phyloP scores from a whole-genome alignment of 2,797 vertebrate species.

The Sylvilagus floridanus region DNA sequence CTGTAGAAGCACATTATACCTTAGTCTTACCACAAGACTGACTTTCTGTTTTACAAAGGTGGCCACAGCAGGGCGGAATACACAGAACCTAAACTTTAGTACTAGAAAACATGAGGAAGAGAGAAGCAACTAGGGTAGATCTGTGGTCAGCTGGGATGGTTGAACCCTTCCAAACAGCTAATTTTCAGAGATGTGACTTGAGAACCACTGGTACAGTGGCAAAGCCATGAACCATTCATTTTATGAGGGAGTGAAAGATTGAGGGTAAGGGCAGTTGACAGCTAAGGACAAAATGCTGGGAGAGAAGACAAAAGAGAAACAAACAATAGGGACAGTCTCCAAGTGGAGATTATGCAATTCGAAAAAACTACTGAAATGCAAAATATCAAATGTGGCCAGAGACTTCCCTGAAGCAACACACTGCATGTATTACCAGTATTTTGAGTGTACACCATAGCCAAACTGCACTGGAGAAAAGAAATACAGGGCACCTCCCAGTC shows the following conservation, averaged over 20 bases:
- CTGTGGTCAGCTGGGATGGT: background rate
- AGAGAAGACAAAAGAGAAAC: background rate
- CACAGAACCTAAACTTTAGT: background rate
- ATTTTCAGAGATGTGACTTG: background rate
- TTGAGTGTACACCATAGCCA: background rate
- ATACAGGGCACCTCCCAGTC: background rate
- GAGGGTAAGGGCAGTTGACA: background rate
- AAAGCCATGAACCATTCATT: background rate
- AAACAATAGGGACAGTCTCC: background rate
- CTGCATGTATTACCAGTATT: background rate
- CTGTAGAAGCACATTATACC: background rate
- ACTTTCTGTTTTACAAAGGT: background rate
- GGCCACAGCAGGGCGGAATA: background rate
- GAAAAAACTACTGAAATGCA: constrained; percentile 35
- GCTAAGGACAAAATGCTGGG: background rate
- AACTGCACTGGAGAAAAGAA: background rate
- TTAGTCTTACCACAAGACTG: constrained; percentile 12
- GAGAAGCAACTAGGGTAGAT: background rate
- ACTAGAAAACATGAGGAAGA: constrained; percentile 25
- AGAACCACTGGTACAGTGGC: background rate
- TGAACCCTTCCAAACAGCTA: background rate
- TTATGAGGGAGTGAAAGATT: background rate
- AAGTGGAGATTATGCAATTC: background rate
- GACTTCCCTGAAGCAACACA: background rate
- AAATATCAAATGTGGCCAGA: constrained; percentile 8